phyloP scores from a whole-genome alignment of 2,797 vertebrate species.

The Ceyx erithaca region DNA sequence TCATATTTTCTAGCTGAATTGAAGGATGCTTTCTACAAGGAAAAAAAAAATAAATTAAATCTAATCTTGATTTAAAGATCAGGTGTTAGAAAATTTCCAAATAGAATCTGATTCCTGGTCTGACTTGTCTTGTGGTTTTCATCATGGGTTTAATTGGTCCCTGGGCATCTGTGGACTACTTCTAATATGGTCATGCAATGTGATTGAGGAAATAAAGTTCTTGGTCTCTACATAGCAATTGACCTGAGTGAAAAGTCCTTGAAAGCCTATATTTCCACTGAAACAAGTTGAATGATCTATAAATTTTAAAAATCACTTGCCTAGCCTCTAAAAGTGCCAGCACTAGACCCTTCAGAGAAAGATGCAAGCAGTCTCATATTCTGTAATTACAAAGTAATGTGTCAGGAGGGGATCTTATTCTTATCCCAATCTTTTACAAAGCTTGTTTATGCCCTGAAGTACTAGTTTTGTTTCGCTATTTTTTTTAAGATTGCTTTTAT shows the following conservation, averaged over 20 bases:
- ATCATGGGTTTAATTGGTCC: neutral
- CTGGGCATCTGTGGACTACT: neutral
- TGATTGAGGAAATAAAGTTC: slow-evolving; percentile 13
- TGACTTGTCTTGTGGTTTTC: neutral
- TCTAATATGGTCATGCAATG: neutral
- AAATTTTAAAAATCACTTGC: slow-evolving; percentile 20
- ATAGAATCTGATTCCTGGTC: neutral
- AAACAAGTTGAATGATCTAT: slow-evolving; percentile 8
- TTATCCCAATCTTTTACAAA: neutral
- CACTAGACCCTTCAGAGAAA: slow-evolving; percentile 4
- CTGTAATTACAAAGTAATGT: slow-evolving; percentile 10
- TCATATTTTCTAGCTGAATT: neutral
- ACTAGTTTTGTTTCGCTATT: neutral
- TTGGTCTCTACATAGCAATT: slow-evolving; percentile 15
- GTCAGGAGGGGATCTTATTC: slow-evolving; percentile 1
- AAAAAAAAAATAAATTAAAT: neutral
- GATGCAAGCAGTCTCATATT: neutral
- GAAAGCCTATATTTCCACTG: neutral
- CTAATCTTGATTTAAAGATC: neutral
- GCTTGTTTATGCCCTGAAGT: slow-evolving; percentile 2
- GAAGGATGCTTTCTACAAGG: neutral
- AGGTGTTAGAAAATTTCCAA: neutral
- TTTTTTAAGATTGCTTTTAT: neutral
- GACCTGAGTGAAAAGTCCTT: slow-evolving; percentile 1
- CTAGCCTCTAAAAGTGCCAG: neutral